Evolutionary conservation across 2,113 vertebrate genomes (phyloP), one percentile per base, ranked within the genome.

Genomic region (Microcebus jonahi): DNA sequence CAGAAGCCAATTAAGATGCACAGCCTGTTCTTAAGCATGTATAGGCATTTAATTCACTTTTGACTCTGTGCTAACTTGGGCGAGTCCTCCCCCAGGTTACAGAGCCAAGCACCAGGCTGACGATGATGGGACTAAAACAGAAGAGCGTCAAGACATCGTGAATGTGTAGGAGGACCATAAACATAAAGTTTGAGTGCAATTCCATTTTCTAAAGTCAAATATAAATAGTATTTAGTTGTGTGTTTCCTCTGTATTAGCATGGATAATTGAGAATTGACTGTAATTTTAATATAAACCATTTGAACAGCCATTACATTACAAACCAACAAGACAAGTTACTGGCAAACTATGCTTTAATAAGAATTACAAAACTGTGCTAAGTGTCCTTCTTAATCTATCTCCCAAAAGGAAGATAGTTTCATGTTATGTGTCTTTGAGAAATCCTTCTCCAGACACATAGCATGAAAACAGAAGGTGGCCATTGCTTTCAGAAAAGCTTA

Each of bases 401-500:
- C 42, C 27, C 21, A 50, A 59, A 1, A 95, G 45, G 61, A 91
- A 93, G 48, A 63, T 3, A 57, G 59, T 3, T 70, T 93, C 31
- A 50, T 18, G 21, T 76, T 76, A 84, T 34, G 50, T 85, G 93
- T 11, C 45, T 95, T 53, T 86, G 48, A 93, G 87, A 95, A 55
- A 55, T 55, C 53, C 53, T 55, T 55, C 53, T 55, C 53, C 5
- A 55, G 53, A 55, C 53, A 55, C 53, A 55, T 55, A 18, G 18
- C 17, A 55, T 18, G 53, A 18, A 55, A 55, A 55, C 53, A 55
- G 23, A 95, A 93, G 83, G 61, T 34, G 45, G 23, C 45, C 61
- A 83, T 2, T 73, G 68, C 20, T 94, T 96, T 94, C 45, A 75
- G 50, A 93, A 95, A 90, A 91, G 31, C 61, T 93, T 88, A 70